Percentiles rank a stretch among this genome's conserved stretches.
Conservation (phyloP, 2,113 vertebrate species). For the Pteruthius melanotis region DNA sequence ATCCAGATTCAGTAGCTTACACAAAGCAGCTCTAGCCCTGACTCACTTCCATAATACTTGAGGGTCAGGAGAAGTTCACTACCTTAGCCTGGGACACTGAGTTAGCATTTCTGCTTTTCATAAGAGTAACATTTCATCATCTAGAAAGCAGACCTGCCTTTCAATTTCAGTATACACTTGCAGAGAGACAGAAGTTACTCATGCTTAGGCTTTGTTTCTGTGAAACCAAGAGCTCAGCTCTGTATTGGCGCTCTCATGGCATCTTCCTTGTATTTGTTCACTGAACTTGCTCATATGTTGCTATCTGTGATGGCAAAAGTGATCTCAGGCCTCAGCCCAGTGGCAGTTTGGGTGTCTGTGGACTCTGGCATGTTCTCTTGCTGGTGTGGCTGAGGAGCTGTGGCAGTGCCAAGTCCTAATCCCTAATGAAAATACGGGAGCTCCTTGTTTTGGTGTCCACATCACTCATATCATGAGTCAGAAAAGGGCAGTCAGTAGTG, state of each 20-base stretch:
- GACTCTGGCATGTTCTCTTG: neutral
- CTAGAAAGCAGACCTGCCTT: neutral
- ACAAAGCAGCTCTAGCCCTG: conserved; percentile 62
- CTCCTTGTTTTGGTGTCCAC: neutral
- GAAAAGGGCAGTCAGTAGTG: neutral
- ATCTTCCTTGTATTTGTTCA: neutral
- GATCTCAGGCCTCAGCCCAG: neutral
- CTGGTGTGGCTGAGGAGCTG: neutral
- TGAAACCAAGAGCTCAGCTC: neutral
- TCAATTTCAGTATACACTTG: neutral
- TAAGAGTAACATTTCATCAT: neutral
- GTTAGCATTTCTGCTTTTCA: neutral
- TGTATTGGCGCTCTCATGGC: neutral
- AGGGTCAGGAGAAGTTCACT: conserved; percentile 53
- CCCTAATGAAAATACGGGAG: neutral
- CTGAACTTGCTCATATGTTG: neutral
- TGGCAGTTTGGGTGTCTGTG: neutral
- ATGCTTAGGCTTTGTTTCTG: neutral
- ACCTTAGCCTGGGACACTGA: neutral
- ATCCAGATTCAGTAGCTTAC: conserved; percentile 62
- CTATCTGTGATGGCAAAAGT: neutral
- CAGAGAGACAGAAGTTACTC: neutral
- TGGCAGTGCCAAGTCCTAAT: neutral
- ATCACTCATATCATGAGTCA: neutral
- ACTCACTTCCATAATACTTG: conserved; percentile 49